Evolutionary conservation across 2,888 invertebrate genomes (phyloP), one percentile per base, ranked within the genome.

Genomic region (Seladonia tumulorum): DNA sequence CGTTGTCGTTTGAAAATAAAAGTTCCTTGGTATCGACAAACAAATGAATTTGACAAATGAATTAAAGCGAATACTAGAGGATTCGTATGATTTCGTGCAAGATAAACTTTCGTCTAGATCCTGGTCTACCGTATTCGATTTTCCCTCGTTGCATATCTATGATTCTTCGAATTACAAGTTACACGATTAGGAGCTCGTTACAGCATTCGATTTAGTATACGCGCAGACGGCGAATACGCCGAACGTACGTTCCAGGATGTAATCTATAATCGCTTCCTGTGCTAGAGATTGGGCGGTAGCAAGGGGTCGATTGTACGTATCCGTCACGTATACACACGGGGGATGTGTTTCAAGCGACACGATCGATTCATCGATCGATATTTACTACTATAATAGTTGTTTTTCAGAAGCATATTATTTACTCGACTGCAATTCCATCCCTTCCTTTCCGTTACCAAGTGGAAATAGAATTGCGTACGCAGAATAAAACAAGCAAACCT

Each of bases 241-340:
- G 88, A 86, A 89, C 87, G 90, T 91, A 90, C 90, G 92, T 90
- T 92, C 91, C 93, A 93, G 93, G 93, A 93, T 93, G 93, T 93
- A 92, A 92, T 93, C 93, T 91, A 93, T 93, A 93, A 93, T 93
- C 91, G 92, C 91, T 93, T 93, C 93, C 93, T 93, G 93, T 91
- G 89, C 91, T 89, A 89, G 91, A 90, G 92, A 90, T 91, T 90
- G 92, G 90, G 90, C 91, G 86, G 85, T 85, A 85, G 90, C 84
- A 91, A 92, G 92, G 91, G 93, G 91, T 92, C 91, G 90, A 87
- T 85, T 91, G 85, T 81, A 87, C 87, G 85, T 91, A 91, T 91
- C 90, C 91, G 90, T 88, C 88, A 81, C 85, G 86, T 86, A 81
- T 79, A 81, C 72, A 84, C 83, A 79, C 87, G 74, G 78, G 86